Percentiles rank a stretch among this genome's conserved stretches.
phyloP scores from a whole-genome alignment of 2,888 invertebrate genomes.

The Thelaira solivaga region DNA sequence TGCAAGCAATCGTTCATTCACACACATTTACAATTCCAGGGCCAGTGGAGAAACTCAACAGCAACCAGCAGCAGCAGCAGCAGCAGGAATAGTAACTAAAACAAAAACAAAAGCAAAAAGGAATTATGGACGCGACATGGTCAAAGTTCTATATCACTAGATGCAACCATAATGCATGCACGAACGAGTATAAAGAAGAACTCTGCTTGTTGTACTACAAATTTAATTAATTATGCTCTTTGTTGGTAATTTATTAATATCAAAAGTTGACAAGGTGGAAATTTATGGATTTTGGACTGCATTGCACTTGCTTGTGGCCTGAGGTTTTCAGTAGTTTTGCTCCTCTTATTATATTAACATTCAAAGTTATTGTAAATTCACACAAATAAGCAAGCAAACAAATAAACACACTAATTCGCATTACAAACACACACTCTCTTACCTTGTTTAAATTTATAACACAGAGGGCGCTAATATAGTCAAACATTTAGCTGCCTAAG shows the following conservation, averaged over 20 bases:
- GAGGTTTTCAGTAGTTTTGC: not conserved
- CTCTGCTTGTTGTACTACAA: constrained; percentile 41
- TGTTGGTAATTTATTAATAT: constrained; percentile 76
- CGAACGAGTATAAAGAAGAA: constrained; percentile 40
- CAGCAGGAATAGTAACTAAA: constrained; percentile 10
- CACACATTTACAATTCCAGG: not conserved
- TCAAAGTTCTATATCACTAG: constrained; percentile 53
- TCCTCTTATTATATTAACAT: constrained; percentile 6
- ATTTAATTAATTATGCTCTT: constrained; percentile 77
- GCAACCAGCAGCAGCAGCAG: constrained; percentile 9
- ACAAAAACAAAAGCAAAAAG: constrained; percentile 4
- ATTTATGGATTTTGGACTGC: constrained; percentile 73
- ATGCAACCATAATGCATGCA: constrained; percentile 18
- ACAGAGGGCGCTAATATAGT: constrained; percentile 40
- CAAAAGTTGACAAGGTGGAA: constrained; percentile 77
- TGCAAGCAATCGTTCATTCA: constrained; percentile 37
- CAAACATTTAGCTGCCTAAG: constrained; percentile 51
- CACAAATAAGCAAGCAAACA: constrained; percentile 27
- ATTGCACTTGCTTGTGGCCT: constrained; percentile 57
- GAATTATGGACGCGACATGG: constrained; percentile 48
- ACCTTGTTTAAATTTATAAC: not conserved
- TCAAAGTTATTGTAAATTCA: constrained; percentile 1
- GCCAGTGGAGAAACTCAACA: not conserved
- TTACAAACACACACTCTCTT: not conserved
- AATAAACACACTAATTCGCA: constrained; percentile 3